Evolutionary conservation across 2,113 vertebrate species (phyloP).

Genomic region (Ceyx cyanopectus): DNA sequence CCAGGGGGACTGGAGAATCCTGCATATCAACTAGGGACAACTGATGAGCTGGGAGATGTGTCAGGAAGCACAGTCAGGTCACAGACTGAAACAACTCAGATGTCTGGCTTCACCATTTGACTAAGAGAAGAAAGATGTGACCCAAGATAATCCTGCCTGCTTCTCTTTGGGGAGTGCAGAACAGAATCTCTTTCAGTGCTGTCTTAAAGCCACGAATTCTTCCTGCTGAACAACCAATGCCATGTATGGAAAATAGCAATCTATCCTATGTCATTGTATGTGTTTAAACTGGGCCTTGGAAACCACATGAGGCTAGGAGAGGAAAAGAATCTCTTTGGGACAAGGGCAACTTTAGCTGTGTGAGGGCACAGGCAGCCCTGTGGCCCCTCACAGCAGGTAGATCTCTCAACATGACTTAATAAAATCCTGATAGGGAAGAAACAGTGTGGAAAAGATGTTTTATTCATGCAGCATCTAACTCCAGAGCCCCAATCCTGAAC

Average conservation of each 20-base stretch:
- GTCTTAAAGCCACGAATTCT: conserved; percentile 14
- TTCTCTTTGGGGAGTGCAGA: conserved; percentile 1
- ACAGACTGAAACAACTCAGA: conserved; percentile 48
- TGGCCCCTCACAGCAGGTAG: neutral
- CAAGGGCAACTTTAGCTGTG: neutral
- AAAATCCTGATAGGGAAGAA: conserved; percentile 3
- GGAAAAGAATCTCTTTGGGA: conserved; percentile 30
- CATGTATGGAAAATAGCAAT: conserved; percentile 60
- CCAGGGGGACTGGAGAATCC: conserved; percentile 20
- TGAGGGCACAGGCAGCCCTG: neutral
- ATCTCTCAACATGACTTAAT: neutral
- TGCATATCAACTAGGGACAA: conserved; percentile 33
- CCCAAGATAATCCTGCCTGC: conserved; percentile 47
- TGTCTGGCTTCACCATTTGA: conserved; percentile 43
- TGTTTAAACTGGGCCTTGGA: conserved; percentile 51
- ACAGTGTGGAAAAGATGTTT: neutral
- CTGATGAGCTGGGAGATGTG: conserved; percentile 15
- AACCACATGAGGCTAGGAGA: neutral
- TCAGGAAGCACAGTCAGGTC: conserved; percentile 36
- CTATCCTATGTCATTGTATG: conserved; percentile 57
- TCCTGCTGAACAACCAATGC: conserved; percentile 22
- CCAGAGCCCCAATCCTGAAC: neutral
- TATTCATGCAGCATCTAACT: conserved; percentile 16
- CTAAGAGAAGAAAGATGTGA: conserved; percentile 55
- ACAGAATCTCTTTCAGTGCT: conserved; percentile 27